These are phyloP conservation scores for Dilophus febrilis DNA, from an alignment of 2,888 invertebrate species.

Conservation along the genomic window DNA sequence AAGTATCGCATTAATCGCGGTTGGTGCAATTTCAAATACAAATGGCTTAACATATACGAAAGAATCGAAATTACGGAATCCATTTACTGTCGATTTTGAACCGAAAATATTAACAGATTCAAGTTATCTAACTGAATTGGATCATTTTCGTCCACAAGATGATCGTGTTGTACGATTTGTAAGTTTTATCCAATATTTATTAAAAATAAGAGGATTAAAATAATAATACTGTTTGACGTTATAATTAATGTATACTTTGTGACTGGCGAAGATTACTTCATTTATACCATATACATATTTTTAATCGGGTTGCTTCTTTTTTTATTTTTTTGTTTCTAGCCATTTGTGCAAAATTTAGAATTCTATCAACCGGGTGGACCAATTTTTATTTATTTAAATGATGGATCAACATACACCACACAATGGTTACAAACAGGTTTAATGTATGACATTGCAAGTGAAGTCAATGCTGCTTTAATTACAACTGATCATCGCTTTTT, in stretches of 20 bases:
- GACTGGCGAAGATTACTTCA: no score
- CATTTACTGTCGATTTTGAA: no score
- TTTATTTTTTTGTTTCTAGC: background rate
- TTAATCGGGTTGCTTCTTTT: no score
- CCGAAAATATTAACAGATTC: no score
- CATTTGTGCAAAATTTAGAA: background rate
- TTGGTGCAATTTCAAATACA: no score
- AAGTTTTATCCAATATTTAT: background rate
- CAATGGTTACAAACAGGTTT: background rate
- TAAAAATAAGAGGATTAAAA: no score
- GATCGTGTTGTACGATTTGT: background rate
- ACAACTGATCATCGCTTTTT: conserved; percentile 5
- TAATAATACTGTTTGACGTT: no score
- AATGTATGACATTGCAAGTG: conserved; percentile 4
- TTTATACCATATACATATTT: no score
- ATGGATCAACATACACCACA: background rate
- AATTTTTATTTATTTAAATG: background rate
- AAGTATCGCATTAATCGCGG: no score
- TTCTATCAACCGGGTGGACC: background rate
- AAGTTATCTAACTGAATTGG: background rate
- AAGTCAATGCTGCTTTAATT: conserved; percentile 2
- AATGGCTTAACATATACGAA: no score
- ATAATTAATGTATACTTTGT: no score
- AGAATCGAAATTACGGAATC: no score
- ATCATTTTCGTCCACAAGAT: conserved; percentile 1